Evolutionary conservation across 2,888 invertebrate species (phyloP).

Genomic region (Vandiemenella viatica): DNA sequence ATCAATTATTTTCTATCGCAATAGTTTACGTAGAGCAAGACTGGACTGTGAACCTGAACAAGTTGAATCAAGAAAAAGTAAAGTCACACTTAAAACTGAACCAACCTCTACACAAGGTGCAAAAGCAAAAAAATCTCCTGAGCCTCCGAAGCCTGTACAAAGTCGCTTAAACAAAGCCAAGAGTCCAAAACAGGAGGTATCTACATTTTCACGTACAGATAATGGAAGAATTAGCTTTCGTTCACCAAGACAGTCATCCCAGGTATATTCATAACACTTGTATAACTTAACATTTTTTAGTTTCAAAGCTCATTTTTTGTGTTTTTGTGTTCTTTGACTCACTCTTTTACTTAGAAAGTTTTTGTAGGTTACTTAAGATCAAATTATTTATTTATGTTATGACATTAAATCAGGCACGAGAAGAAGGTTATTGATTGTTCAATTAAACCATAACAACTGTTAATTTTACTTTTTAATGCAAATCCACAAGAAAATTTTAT

Average conservation of each 20-base stretch:
- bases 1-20: too few relatives aligned
- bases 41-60: constrained; percentile 33
- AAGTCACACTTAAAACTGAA: constrained; percentile 10
- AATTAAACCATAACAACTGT: too few relatives aligned
- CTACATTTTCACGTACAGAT: constrained; percentile 39
- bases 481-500: too few relatives aligned
- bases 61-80: constrained; percentile 13
- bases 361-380: too few relatives aligned
- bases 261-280: constrained; percentile 3
- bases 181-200: constrained; percentile 10
- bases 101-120: constrained; percentile 7
- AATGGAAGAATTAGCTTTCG: constrained; percentile 49
- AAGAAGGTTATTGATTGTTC: too few relatives aligned
- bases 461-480: too few relatives aligned
- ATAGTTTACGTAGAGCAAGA: constrained; percentile 47
- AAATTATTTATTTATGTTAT: too few relatives aligned
- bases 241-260: constrained; percentile 17
- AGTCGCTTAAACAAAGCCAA: constrained; percentile 8
- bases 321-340: too few relatives aligned
- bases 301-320: too few relatives aligned
- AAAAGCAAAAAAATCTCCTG: constrained; percentile 9
- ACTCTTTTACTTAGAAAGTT: too few relatives aligned
- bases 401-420: too few relatives aligned
- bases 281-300: too few relatives aligned
- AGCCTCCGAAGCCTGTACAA: constrained; percentile 17